These are phyloP conservation scores for Orestias chungarensis DNA, from an alignment of 2,797 vertebrate species.

Conservation along the genomic window DNA sequence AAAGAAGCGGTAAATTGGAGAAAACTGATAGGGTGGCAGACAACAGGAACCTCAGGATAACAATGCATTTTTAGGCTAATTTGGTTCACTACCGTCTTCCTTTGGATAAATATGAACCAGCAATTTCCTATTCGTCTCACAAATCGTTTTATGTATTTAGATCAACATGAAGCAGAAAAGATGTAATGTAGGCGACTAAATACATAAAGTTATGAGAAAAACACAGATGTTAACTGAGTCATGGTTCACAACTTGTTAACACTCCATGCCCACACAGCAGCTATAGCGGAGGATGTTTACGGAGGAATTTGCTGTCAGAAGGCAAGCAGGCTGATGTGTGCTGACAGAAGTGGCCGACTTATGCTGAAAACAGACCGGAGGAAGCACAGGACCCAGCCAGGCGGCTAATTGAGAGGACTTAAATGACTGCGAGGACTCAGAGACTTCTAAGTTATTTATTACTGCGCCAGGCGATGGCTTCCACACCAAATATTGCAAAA, in stretches of 20 bases:
- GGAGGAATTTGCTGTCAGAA: slow-evolving; percentile 17
- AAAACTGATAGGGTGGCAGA: too few species aligned
- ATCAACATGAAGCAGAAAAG: background rate
- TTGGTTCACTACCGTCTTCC: background rate
- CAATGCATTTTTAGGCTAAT: background rate
- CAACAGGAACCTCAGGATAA: background rate
- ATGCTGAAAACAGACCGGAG: slow-evolving; percentile 34
- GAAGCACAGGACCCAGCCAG: slow-evolving; percentile 62
- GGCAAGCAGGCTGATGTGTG: slow-evolving; percentile 18
- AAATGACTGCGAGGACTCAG: slow-evolving; percentile 72
- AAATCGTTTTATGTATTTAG: background rate
- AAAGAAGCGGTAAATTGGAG: background rate
- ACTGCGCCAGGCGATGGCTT: slow-evolving; percentile 74
- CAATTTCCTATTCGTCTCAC: background rate
- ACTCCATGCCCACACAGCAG: slow-evolving; percentile 15
- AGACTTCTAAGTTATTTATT: slow-evolving; percentile 80
- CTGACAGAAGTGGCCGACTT: slow-evolving; percentile 37
- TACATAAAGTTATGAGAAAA: background rate
- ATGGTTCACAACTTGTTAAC: slow-evolving; percentile 16
- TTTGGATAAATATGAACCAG: background rate
- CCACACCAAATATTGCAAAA: slow-evolving; percentile 60
- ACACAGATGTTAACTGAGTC: background rate
- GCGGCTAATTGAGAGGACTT: slow-evolving; percentile 74
- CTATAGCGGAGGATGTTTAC: slow-evolving; percentile 3
- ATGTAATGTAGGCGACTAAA: background rate